phyloP scores from a whole-genome alignment of 2,797 vertebrate genomes.

The Heterohyrax brucei region DNA sequence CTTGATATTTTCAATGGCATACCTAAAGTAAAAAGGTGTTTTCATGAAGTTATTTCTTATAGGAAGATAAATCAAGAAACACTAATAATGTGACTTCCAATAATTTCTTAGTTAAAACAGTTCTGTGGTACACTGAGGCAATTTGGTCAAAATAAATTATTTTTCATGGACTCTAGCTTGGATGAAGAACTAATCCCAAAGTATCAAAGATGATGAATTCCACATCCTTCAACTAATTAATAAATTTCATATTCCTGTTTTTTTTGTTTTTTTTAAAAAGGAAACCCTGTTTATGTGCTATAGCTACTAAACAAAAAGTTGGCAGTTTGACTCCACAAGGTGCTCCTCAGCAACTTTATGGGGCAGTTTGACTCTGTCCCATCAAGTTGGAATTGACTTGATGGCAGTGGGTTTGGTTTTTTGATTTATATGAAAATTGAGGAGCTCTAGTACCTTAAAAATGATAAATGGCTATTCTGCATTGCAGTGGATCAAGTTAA shows the following conservation, averaged over 20 bases:
- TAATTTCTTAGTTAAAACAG: neutral
- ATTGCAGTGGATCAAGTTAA: neutral
- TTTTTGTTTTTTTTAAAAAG: too few species aligned
- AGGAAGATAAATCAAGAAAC: neutral
- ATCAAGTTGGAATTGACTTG: too few species aligned
- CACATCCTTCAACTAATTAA: neutral
- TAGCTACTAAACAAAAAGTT: too few species aligned
- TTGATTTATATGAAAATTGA: neutral
- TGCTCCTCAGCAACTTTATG: too few species aligned
- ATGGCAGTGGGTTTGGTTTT: too few species aligned
- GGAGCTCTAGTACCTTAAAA: neutral
- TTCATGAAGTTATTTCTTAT: constrained; percentile 7
- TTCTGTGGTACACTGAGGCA: neutral
- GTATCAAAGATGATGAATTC: neutral
- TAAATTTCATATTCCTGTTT: neutral
- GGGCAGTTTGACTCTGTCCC: too few species aligned
- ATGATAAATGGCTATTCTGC: neutral
- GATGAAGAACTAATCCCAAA: constrained; percentile 1
- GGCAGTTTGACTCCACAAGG: too few species aligned
- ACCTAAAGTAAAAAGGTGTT: neutral
- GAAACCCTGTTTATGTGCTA: too few species aligned
- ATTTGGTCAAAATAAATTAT: neutral
- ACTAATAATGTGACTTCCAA: neutral
- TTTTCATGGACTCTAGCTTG: neutral
- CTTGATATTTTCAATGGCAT: neutral